phyloP scores from a whole-genome alignment of 92 coral and sea anemone species.

The Porites lobata region DNA sequence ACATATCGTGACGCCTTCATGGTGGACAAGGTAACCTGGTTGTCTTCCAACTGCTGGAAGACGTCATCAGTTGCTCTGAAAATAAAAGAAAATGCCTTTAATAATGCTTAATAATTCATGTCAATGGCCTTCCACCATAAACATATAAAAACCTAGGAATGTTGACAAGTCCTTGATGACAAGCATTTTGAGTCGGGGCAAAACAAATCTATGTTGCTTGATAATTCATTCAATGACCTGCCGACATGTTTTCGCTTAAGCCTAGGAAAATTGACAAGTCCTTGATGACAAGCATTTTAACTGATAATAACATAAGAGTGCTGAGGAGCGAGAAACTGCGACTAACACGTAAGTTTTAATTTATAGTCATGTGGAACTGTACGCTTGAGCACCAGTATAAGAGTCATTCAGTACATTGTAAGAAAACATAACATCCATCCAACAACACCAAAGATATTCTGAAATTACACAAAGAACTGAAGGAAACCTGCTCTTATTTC shows the following conservation, averaged over 20 bases:
- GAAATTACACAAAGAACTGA: no score
- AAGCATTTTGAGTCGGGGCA: no score
- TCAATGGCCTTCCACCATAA: no score
- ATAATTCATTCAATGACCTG: not conserved
- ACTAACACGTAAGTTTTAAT: no score
- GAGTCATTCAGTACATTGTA: no score
- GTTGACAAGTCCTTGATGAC: not conserved
- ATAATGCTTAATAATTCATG: not conserved
- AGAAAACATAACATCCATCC: no score
- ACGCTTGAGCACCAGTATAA: no score
- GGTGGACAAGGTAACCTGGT: slow-evolving; percentile 97
- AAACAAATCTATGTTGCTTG: not conserved
- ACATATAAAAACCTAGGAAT: not conserved
- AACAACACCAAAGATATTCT: no score
- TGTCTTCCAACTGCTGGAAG: slow-evolving; percentile 95
- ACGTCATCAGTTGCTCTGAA: slow-evolving; percentile 96
- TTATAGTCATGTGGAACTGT: no score
- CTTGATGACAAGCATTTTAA: not conserved
- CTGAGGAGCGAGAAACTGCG: no score
- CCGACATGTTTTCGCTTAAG: not conserved
- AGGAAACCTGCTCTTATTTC: no score
- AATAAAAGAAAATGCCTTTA: not conserved
- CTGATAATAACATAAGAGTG: no score
- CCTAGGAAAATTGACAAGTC: not conserved
- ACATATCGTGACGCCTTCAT: slow-evolving; percentile 99